A percentile compares a stretch with the other conserved stretches of the same genome.
Conservation (phyloP, 2,113 vertebrate species). For the Seriola rivoliana region DNA sequence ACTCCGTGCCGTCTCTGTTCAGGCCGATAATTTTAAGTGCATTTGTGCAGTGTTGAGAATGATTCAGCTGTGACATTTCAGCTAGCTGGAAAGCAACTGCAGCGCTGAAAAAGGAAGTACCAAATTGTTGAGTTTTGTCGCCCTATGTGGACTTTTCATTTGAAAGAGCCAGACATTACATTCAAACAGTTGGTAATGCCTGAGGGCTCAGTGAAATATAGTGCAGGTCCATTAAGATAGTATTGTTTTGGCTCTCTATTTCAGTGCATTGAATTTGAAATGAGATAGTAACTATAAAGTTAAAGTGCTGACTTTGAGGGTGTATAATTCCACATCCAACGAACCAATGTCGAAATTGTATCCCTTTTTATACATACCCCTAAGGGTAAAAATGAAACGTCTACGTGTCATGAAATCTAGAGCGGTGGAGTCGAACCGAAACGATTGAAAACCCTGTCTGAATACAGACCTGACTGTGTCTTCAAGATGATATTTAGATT, state of each 20-base stretch:
- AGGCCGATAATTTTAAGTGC: slow-evolving; percentile 55
- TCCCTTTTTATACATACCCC: neutral
- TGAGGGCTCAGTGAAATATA: slow-evolving; percentile 9
- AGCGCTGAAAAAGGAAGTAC: neutral
- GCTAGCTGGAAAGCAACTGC: slow-evolving; percentile 20
- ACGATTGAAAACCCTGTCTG: neutral
- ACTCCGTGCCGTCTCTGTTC: slow-evolving; percentile 38
- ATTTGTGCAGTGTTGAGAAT: slow-evolving; percentile 52
- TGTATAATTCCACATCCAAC: neutral
- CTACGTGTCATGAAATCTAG: neutral
- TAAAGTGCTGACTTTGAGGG: neutral
- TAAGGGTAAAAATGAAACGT: neutral
- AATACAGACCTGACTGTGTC: neutral
- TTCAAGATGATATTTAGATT: neutral
- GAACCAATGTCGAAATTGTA: neutral
- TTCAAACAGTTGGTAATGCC: neutral
- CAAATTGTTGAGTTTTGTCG: slow-evolving; percentile 4
- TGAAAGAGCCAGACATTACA: neutral
- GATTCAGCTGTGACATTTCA: slow-evolving; percentile 63
- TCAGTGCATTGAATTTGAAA: neutral
- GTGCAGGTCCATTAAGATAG: neutral
- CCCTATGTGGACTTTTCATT: neutral
- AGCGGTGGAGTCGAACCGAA: neutral
- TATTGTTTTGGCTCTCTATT: neutral
- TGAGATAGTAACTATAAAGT: neutral